Evolutionary conservation across 2,797 vertebrate species (phyloP), one percentile per base, ranked within the genome.

Genomic region (Characodon lateralis): DNA sequence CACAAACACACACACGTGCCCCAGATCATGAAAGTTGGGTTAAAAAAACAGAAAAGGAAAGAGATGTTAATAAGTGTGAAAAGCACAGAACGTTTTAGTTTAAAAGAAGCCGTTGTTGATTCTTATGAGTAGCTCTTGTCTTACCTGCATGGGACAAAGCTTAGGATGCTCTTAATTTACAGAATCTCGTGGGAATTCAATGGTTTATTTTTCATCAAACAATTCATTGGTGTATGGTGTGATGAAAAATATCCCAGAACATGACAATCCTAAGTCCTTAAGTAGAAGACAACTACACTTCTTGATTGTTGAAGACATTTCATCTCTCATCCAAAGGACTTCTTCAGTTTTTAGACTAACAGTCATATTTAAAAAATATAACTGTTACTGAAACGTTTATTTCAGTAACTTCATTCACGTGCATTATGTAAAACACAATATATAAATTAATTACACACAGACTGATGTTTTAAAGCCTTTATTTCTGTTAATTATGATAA

Each of bases 1-100:
- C 68, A 83, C 73, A 46, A 51, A 79, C 35, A 75, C 69, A 77
- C 77, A 75, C 72, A 76, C 73, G 63, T 3, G 68, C 55, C 85
- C 79, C 79, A 83, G 16, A 85, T 35, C 80, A 76, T 71, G 58
- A 28, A 74, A 71, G 80, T 79, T 61, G 48, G 79, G 66, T 86
- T 74, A 88, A 68, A 24, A 24, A 86, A 41, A 73, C 51, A 77
- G 74, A 82, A 48, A 10, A 66, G 70, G 13, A 74, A 81, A 78
- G 69, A 87, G 35, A 85, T 22, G 61, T 83, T 77, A 85, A 73
- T n/a, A 82, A 56, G 53, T 56, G 73, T 69, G 31, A 66, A 41
- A 31, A 56, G n/a, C 61, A 61, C 5, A 76, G 55, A 78, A 26
- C 31, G 69, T 77, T 14, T 69, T 79, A 75, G 41, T 39, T 48